Evolutionary conservation across 2,797 vertebrate species (phyloP).

Genomic region (Syngnathus rostellatus): DNA sequence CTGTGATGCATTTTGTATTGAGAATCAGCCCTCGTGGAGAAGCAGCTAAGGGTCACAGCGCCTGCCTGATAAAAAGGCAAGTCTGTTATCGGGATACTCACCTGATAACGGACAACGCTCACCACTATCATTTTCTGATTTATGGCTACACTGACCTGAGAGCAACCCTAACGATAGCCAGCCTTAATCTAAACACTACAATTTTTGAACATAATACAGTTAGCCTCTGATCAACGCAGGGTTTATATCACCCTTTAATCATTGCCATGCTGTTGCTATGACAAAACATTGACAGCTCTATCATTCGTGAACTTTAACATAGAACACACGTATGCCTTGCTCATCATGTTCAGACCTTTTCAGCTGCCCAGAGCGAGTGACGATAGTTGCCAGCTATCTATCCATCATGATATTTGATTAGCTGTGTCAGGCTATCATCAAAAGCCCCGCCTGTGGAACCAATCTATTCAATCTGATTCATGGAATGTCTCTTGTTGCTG

Average conservation of each 20-base stretch:
- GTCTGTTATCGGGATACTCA: slow-evolving; percentile 50
- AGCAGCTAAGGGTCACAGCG: slow-evolving; percentile 49
- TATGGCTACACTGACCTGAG: background rate
- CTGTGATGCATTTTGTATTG: slow-evolving; percentile 38
- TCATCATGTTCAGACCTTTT: background rate
- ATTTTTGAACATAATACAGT: background rate
- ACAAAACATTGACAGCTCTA: too few relatives aligned
- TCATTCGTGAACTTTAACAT: too few relatives aligned
- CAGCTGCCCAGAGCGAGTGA: background rate
- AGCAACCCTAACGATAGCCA: background rate
- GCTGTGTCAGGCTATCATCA: background rate
- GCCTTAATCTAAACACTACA: background rate
- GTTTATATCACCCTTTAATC: too few relatives aligned
- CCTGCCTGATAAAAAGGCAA: slow-evolving; percentile 55
- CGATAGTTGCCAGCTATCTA: background rate
- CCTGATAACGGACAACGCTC: slow-evolving; percentile 61
- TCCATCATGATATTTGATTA: background rate
- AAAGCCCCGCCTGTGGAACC: slow-evolving; percentile 22
- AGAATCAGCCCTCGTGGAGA: slow-evolving; percentile 46
- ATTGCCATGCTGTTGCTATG: too few relatives aligned
- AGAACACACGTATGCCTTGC: background rate
- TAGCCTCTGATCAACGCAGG: background rate
- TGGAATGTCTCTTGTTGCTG: background rate
- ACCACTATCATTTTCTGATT: slow-evolving; percentile 43
- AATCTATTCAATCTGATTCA: slow-evolving; percentile 20